Percentiles rank a stretch among this genome's conserved stretches.
These are phyloP conservation scores for Urophycis tenuis DNA, from an alignment of 2,797 vertebrate genomes.

Conservation along the genomic window DNA sequence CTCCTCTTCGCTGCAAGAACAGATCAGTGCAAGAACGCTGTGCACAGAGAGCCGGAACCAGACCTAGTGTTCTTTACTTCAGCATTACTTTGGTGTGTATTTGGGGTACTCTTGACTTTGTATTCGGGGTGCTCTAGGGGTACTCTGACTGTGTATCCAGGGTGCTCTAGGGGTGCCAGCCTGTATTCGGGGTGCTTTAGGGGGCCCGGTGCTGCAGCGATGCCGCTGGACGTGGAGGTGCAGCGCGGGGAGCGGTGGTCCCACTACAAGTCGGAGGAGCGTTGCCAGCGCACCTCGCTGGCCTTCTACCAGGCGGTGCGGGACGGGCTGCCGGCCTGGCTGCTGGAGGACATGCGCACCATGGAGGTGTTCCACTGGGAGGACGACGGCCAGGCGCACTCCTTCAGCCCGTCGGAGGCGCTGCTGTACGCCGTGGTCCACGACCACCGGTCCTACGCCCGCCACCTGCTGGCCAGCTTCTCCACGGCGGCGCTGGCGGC, in stretches of 20 bases:
- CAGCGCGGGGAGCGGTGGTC: conserved; percentile 53
- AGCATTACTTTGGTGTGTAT: not conserved
- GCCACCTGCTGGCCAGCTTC: conserved; percentile 77
- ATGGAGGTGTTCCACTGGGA: conserved; percentile 95
- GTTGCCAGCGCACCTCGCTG: conserved; percentile 85
- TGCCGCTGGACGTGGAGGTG: conserved; percentile 79
- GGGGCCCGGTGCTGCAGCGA: conserved; percentile 35
- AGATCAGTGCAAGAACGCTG: no score
- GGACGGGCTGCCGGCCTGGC: conserved; percentile 83
- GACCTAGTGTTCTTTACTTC: no score
- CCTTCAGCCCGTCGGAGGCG: conserved; percentile 84
- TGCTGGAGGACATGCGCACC: conserved; percentile 86
- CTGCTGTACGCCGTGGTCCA: conserved; percentile 90
- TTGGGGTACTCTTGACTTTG: not conserved
- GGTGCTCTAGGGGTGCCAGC: not conserved
- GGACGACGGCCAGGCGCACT: conserved; percentile 76
- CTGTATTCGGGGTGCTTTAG: not conserved
- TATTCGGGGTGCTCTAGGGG: not conserved
- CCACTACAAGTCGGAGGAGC: conserved; percentile 76
- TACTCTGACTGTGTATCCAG: not conserved
- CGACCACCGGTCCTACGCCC: conserved; percentile 86
- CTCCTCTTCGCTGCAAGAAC: no score
- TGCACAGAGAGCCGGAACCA: no score
- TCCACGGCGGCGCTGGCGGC: conserved; percentile 71
- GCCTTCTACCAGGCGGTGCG: conserved; percentile 90